Evolutionary conservation across 2,797 vertebrate species (phyloP).

Genomic region (Octomys mimax): DNA sequence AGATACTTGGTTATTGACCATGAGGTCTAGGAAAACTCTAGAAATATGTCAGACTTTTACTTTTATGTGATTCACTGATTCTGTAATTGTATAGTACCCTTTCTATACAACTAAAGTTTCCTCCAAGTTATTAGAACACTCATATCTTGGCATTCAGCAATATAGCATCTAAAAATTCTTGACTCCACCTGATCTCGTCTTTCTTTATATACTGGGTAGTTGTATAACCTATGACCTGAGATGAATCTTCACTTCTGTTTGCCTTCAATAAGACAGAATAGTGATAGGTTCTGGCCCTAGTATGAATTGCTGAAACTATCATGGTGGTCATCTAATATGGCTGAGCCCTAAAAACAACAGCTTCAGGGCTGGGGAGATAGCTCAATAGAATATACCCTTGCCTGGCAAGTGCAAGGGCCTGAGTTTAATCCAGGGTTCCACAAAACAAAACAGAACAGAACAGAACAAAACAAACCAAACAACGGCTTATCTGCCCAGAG

Average conservation of each 20-base stretch:
- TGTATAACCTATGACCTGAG: neutral
- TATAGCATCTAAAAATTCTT: neutral
- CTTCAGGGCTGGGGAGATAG: no score
- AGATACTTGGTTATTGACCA: neutral
- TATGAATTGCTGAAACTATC: no score
- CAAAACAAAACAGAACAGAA: no score
- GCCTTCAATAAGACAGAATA: neutral
- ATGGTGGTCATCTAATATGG: no score
- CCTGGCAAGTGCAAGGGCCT: no score
- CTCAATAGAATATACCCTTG: no score
- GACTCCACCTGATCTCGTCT: neutral
- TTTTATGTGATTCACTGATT: slow-evolving; percentile 37
- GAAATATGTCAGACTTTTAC: neutral
- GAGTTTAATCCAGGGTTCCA: no score
- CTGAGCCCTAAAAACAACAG: no score
- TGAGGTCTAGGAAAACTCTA: neutral
- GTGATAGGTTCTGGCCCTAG: no score
- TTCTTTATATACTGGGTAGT: neutral
- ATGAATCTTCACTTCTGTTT: neutral
- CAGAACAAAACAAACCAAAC: no score
- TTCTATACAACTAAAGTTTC: slow-evolving; percentile 19
- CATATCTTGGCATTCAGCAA: neutral
- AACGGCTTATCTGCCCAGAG: no score
- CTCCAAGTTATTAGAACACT: slow-evolving; percentile 26
- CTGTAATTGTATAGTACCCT: neutral